Percentiles rank a stretch among this genome's conserved stretches.
Evolutionary conservation across 2,113 vertebrate species (phyloP).

Genomic region (Takifugu bimaculatus): DNA sequence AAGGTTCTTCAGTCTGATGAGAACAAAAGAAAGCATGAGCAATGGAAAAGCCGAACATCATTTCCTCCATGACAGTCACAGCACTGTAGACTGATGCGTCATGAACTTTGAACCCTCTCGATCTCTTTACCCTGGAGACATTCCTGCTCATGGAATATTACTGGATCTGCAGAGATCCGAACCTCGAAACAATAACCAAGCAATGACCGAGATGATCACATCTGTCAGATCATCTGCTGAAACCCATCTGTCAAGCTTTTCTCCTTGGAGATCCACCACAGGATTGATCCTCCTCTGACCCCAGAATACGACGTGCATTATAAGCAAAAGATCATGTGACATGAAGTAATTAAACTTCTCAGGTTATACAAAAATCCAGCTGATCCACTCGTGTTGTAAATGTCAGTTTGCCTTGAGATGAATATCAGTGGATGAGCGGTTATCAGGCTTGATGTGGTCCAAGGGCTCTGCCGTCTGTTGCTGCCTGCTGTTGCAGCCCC

Average conservation of each 20-base stretch:
- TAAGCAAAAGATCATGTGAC: constrained; percentile 20
- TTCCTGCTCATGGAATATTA: too few species aligned
- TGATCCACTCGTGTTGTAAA: constrained; percentile 51
- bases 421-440: constrained; percentile 30
- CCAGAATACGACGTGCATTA: constrained; percentile 1
- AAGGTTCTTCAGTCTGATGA: too few species aligned
- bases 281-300: not conserved
- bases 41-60: too few species aligned
- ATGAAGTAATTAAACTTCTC: constrained; percentile 24
- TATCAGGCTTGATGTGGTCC: constrained; percentile 40
- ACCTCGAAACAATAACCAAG: too few species aligned
- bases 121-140: too few species aligned
- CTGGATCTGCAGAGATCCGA: too few species aligned
- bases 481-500: constrained; percentile 46
- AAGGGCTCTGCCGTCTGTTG: constrained; percentile 48
- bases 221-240: not conserved
- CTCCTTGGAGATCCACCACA: too few species aligned
- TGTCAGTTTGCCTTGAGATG: constrained; percentile 38
- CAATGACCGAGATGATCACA: too few species aligned
- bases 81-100: too few species aligned
- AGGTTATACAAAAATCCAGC: constrained; percentile 27
- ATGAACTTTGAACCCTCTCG: too few species aligned
- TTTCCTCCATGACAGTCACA: too few species aligned
- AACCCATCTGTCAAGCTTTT: constrained; percentile 1
- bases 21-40: too few species aligned